Evolutionary conservation across 2,888 invertebrate genomes (phyloP), one percentile per base, ranked within the genome.

Genomic region (Aplocera efformata): DNA sequence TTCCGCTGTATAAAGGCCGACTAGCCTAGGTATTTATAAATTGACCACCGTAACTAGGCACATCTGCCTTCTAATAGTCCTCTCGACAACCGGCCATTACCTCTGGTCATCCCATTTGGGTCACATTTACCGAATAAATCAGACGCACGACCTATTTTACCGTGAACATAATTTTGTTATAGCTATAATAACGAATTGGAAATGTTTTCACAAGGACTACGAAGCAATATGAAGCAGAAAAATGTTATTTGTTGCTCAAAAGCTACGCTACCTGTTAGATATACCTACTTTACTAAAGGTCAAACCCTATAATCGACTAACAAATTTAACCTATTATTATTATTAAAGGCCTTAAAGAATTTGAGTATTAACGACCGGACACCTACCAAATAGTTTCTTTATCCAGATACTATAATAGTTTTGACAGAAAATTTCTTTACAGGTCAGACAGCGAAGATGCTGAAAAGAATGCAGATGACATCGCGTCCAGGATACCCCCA

Each of bases 401-500:
- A n/a, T n/a, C n/a, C n/a, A 17, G 13, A 17, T 17, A 17, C 13
- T 2, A 17, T 17, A 17, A 2, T 2, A 17, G 3, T 17, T 17
- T 17, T 17, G 13, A 17, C 5, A 5, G 13, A 17, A 17, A 17
- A 17, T 31, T 33, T 52, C 27, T 36, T 67, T 59, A 5, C 69
- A 83, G 86, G 84, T 56, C 72, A 52, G 79, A 80, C 44, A 72
- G 70, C 25, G 75, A 79, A 73, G 83, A 90, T 68, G 67, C 64
- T 5, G 82, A 83, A 6, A 83, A 83, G 55, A 70, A 60, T 44
- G 69, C 86, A 43, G 80, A 76, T 43, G 89, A 89, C 35, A 66
- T 77, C 20, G 76, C 67, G 6, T 73, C 79, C 20, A 73, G 79
- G 67, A 90, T 92, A 67, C 94, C 94, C 61, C 97, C 97, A 51